Conservation (phyloP, 1,140 invertebrate species). For the Eueides isabella region DNA sequence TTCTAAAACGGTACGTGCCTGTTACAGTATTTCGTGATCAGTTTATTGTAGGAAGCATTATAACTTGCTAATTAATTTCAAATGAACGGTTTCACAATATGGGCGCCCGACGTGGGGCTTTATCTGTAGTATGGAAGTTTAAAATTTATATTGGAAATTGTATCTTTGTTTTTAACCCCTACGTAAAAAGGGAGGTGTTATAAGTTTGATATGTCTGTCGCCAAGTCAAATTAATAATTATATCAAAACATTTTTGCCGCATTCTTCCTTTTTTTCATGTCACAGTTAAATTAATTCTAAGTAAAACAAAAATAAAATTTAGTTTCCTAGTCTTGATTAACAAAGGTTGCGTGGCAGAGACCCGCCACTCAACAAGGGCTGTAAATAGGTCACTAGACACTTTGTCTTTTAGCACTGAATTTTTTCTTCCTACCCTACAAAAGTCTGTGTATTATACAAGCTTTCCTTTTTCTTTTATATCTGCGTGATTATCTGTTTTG, state of each 20-base stretch:
- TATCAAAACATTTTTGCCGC: too few species aligned
- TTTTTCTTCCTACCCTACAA: neutral
- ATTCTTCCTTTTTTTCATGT: too few species aligned
- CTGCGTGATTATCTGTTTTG: too few species aligned
- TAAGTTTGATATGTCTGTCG: too few species aligned
- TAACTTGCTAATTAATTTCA: slow-evolving; percentile 43
- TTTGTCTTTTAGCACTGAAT: neutral
- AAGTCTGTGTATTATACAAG: neutral
- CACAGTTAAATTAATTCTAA: too few species aligned
- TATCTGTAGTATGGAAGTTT: neutral
- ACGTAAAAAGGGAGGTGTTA: too few species aligned
- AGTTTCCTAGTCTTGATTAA: too few species aligned
- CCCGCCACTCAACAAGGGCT: neutral
- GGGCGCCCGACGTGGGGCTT: slow-evolving; percentile 36
- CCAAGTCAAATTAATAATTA: too few species aligned
- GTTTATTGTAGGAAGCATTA: slow-evolving; percentile 31
- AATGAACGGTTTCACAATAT: slow-evolving; percentile 34
- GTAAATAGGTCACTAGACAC: slow-evolving; percentile 4
- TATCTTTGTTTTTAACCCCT: neutral
- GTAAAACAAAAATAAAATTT: too few species aligned
- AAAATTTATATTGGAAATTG: too few species aligned
- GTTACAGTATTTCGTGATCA: slow-evolving; percentile 34
- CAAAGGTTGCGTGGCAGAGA: neutral
- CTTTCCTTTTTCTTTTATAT: too few species aligned
- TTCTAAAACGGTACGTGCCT: slow-evolving; percentile 19